Conservation (phyloP, 2,113 vertebrate species). For the Grammomys dolichurus region DNA sequence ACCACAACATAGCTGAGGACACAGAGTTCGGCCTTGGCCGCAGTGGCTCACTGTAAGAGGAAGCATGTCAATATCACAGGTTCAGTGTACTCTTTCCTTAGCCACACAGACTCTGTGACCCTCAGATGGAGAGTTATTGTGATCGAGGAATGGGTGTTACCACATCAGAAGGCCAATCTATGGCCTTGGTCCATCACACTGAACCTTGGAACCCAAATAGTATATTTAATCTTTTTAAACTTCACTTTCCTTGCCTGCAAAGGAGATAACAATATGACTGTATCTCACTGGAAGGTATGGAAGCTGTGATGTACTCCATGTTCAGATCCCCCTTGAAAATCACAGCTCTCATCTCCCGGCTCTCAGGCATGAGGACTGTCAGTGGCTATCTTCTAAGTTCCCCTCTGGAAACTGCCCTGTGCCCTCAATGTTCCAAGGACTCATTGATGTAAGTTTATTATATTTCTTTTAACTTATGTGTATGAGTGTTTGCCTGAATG, state of each 20-base stretch:
- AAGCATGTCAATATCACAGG: not conserved
- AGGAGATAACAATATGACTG: not conserved
- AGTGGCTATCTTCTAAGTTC: not conserved
- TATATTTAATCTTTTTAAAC: not conserved
- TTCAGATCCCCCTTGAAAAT: not conserved
- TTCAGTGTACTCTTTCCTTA: not conserved
- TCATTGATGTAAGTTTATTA: not conserved
- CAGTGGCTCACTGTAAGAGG: not conserved
- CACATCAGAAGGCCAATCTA: not conserved
- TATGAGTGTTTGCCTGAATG: not conserved
- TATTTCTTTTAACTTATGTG: not conserved
- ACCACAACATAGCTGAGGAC: fast-evolving
- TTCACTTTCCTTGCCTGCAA: not conserved
- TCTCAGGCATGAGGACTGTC: not conserved
- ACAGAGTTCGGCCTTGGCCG: not conserved
- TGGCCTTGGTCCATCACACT: not conserved
- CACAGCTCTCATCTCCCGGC: not conserved
- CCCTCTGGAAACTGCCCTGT: not conserved
- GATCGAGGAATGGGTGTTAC: not conserved
- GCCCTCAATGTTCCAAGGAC: not conserved
- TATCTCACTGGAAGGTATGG: not conserved
- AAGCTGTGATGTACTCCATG: not conserved
- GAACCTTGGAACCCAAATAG: not conserved
- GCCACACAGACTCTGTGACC: not conserved
- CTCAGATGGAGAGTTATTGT: not conserved